Percentiles rank a stretch among this genome's conserved stretches.
Conservation (phyloP, 2,888 invertebrate genomes). For the Drosophila engyochracea region DNA sequence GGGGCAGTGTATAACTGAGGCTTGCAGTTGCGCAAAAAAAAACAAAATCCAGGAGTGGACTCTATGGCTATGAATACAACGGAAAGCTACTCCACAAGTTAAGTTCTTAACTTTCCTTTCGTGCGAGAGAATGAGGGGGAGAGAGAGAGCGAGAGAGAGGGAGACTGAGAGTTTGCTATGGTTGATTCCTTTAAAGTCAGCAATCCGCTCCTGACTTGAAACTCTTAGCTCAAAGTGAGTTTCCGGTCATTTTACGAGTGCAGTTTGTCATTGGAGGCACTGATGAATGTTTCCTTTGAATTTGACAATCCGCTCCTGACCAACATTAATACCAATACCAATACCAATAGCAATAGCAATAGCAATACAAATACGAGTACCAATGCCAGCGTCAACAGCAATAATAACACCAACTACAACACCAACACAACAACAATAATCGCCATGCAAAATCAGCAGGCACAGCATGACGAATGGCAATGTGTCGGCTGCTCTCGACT, state of each 20-base stretch:
- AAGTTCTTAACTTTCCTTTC: background rate
- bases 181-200: too few relatives aligned
- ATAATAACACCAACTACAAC: slow-evolving; percentile 41
- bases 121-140: background rate
- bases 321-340: background rate
- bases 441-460: slow-evolving; percentile 45
- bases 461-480: slow-evolving; percentile 49
- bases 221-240: background rate
- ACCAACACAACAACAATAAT: slow-evolving; percentile 25
- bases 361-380: slow-evolving; percentile 13
- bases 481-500: slow-evolving; percentile 11
- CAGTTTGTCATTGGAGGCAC: background rate
- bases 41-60: slow-evolving; percentile 30
- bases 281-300: background rate
- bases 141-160: background rate
- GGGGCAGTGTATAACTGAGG: background rate
- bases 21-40: slow-evolving; percentile 5
- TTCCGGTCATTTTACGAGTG: background rate
- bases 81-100: background rate
- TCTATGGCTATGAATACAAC: background rate
- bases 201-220: slow-evolving; percentile 36
- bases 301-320: background rate
- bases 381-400: slow-evolving; percentile 26
- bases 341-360: slow-evolving; percentile 7
- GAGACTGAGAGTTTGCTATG: background rate